These are phyloP conservation scores for Chrysodeixis includens DNA, from an alignment of 2,888 invertebrate species.

Conservation along the genomic window DNA sequence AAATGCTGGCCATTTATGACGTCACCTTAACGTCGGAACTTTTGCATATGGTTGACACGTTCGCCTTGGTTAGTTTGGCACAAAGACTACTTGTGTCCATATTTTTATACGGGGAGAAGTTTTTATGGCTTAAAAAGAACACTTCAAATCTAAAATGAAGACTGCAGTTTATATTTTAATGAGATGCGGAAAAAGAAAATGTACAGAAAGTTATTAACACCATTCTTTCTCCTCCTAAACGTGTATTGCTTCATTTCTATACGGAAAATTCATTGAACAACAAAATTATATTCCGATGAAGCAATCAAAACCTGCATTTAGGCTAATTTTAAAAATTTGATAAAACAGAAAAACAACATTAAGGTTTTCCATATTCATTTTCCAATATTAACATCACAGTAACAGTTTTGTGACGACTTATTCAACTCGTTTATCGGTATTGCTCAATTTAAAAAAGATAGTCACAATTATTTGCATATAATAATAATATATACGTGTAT, in stretches of 20 bases:
- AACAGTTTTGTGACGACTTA: too few species aligned
- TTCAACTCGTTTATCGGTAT: too few species aligned
- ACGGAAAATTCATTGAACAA: neutral
- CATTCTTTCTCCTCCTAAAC: neutral
- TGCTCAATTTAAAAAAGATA: too few species aligned
- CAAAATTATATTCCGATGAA: too few species aligned
- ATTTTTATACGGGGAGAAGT: conserved; percentile 13
- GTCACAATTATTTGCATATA: neutral
- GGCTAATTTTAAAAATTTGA: too few species aligned
- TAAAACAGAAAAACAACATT: too few species aligned
- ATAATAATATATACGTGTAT: neutral
- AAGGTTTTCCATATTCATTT: too few species aligned
- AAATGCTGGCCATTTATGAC: conserved; percentile 22
- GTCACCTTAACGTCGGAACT: conserved; percentile 17
- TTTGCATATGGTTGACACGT: conserved; percentile 13
- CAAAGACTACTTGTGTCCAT: conserved; percentile 19
- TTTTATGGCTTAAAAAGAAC: conserved; percentile 14
- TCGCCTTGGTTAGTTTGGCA: conserved; percentile 22
- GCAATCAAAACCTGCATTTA: too few species aligned
- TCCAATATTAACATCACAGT: too few species aligned
- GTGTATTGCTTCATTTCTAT: neutral
- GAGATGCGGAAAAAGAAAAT: neutral
- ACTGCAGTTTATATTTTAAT: neutral
- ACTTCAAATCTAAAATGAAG: neutral
- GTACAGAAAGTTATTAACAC: neutral